Base-by-base conservation (phyloP, 2,888 invertebrate genomes). In the Elysia crispata region DNA sequence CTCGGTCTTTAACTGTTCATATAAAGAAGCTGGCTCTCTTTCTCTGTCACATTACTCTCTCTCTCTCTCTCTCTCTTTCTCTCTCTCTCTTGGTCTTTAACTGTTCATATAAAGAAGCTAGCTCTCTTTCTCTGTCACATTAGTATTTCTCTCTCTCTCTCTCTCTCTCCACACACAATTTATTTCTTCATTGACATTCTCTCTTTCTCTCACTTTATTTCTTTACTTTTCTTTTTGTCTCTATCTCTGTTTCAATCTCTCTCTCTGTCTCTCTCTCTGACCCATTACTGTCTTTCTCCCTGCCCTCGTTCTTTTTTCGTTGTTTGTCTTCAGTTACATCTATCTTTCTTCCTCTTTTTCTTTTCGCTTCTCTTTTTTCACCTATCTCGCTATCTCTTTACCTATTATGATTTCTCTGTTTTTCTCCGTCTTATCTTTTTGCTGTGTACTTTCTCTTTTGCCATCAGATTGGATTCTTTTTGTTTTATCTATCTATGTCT, bases 401-500 rank as follows among this genome's bases (percentile, higher is more conserved):
- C 20, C 11, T 8, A 8, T 72, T 1, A 13, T 25, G 0, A 11
- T 72, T 1, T n/a, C 50, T 23, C 50, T 72, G 13, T 72, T 23
- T 23, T 23, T 72, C 50, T 72, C 50, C 6, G n/a, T 72, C 50
- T 72, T n/a, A n/a, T n/a, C n/a, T n/a, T n/a, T n/a, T n/a, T n/a
- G n/a, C n/a, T n/a, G n/a, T n/a, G n/a, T n/a, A n/a, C 50, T 23
- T 23, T 72, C 72, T 72, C 50, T 49, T 23, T 49, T 50, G 23
- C 50, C 28, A 20, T 49, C 72, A 49, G n/a, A n/a, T n/a, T n/a
- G n/a, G n/a, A n/a, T n/a, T n/a, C n/a, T n/a, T n/a, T n/a, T n/a
- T n/a, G n/a, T n/a, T n/a, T n/a, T n/a, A n/a, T n/a, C n/a, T n/a
- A n/a, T n/a, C n/a, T n/a, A n/a, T n/a, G n/a, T n/a, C n/a, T n/a